phyloP scores from a whole-genome alignment of 2,113 vertebrate species.

The Strix uralensis region DNA sequence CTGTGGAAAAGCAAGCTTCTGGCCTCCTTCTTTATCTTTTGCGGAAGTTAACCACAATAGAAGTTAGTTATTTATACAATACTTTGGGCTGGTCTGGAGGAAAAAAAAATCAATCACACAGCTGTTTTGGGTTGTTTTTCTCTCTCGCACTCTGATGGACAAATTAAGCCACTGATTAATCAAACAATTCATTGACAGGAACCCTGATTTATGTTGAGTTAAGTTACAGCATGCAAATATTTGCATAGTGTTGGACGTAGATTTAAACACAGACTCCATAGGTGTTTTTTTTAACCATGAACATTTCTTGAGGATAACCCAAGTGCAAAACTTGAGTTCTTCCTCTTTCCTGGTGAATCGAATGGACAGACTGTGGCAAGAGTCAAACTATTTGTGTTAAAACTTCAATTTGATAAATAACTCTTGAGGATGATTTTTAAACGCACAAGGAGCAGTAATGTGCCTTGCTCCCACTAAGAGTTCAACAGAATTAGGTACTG shows the following conservation, averaged over 20 bases:
- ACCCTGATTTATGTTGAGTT: not conserved
- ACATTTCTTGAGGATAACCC: not conserved
- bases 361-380: not conserved
- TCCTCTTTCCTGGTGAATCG: not conserved
- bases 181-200: conserved; percentile 46
- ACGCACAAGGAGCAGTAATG: not conserved
- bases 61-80: conserved; percentile 1
- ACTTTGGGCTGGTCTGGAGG: not conserved
- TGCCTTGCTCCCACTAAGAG: not conserved
- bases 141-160: not conserved
- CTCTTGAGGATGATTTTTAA: not conserved
- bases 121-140: conserved; percentile 7
- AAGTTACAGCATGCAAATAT: conserved; percentile 30
- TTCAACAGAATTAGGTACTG: not conserved
- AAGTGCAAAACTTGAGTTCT: not conserved
- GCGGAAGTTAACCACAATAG: conserved; percentile 1
- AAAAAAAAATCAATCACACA: not conserved
- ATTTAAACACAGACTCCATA: not conserved
- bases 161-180: conserved; percentile 45
- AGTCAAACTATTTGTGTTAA: not conserved
- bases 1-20: not conserved
- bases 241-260: conserved; percentile 17
- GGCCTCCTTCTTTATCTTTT: not conserved
- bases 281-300: not conserved
- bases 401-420: conserved; percentile 1